A percentile compares a stretch with the other conserved stretches of the same genome.
phyloP scores from a whole-genome alignment of 2,888 invertebrate species.

The Dynastes tityus region DNA sequence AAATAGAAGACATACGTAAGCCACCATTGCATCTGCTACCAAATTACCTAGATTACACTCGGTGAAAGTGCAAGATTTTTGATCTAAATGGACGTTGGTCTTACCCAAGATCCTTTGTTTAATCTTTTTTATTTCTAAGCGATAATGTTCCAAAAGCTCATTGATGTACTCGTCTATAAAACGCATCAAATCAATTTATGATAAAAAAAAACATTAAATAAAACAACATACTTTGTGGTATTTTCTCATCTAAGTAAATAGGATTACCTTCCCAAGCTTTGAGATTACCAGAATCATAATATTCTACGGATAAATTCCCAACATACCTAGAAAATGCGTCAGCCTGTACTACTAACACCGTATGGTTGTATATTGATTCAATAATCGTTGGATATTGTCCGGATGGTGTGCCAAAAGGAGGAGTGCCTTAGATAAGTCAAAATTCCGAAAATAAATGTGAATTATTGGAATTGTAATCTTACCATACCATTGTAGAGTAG shows the following conservation, averaged over 20 bases:
- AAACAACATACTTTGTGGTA: slow-evolving; percentile 75
- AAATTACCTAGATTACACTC: slow-evolving; percentile 35
- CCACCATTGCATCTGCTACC: slow-evolving; percentile 34
- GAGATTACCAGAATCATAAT: slow-evolving; percentile 80
- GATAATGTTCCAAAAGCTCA: not conserved
- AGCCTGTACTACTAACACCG: slow-evolving; percentile 82
- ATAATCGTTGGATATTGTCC: slow-evolving; percentile 84
- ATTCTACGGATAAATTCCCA: slow-evolving; percentile 82
- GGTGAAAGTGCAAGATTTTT: slow-evolving; percentile 7
- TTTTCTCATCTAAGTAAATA: slow-evolving; percentile 76
- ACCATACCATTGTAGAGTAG: slow-evolving; percentile 78
- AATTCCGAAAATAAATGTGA: not conserved
- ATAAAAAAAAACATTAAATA: too few relatives aligned
- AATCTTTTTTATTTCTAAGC: not conserved
- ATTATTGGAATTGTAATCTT: not conserved
- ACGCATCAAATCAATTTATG: not conserved
- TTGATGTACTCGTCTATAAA: slow-evolving; percentile 14
- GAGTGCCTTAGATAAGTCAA: slow-evolving; percentile 34
- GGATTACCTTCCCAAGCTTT: slow-evolving; percentile 82
- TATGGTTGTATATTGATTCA: slow-evolving; percentile 69
- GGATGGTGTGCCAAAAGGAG: slow-evolving; percentile 63
- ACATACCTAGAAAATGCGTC: slow-evolving; percentile 84
- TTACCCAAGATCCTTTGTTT: not conserved
- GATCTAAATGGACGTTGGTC: slow-evolving; percentile 1
- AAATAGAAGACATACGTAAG: slow-evolving; percentile 11